These are phyloP conservation scores for Phrynocephalus vlangalii DNA, from an alignment of 2,797 vertebrate genomes.

Conservation along the genomic window DNA sequence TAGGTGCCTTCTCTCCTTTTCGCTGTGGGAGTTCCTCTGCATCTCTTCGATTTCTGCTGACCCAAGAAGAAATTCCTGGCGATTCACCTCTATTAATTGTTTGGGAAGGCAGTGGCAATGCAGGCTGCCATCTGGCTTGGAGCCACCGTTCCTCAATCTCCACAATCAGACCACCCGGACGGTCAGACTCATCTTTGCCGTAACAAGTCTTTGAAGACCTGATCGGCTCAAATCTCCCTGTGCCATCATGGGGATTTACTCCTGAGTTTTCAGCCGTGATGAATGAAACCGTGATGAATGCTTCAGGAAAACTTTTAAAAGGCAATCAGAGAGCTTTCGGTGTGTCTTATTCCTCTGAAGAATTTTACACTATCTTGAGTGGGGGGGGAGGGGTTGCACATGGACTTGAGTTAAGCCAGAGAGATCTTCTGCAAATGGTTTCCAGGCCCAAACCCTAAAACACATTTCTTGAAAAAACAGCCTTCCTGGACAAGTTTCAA, in stretches of 20 bases:
- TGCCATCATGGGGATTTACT: not conserved
- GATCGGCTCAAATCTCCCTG: not conserved
- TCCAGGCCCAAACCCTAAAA: not conserved
- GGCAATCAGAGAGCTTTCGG: not conserved
- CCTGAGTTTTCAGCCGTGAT: not conserved
- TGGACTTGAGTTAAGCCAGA: not conserved
- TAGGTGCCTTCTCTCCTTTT: not conserved
- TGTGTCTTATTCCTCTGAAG: not conserved
- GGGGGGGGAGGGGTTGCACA: not conserved
- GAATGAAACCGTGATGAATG: slow-evolving; percentile 11
- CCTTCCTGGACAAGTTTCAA: slow-evolving; percentile 19
- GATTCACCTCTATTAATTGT: slow-evolving; percentile 20
- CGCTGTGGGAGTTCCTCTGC: not conserved
- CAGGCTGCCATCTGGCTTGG: not conserved
- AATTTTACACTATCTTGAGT: not conserved
- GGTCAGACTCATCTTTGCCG: not conserved
- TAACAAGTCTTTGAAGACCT: slow-evolving; percentile 20
- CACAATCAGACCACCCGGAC: not conserved
- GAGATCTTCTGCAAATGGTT: not conserved
- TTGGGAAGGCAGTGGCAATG: not conserved
- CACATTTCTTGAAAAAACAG: not conserved
- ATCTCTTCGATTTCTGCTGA: slow-evolving; percentile 5
- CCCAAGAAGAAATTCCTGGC: slow-evolving; percentile 11
- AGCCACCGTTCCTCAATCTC: slow-evolving; percentile 5
- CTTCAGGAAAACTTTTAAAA: not conserved